Evolutionary conservation across 2,797 vertebrate species (phyloP), one percentile per base, ranked within the genome.

Genomic region (Sebastes minor): DNA sequence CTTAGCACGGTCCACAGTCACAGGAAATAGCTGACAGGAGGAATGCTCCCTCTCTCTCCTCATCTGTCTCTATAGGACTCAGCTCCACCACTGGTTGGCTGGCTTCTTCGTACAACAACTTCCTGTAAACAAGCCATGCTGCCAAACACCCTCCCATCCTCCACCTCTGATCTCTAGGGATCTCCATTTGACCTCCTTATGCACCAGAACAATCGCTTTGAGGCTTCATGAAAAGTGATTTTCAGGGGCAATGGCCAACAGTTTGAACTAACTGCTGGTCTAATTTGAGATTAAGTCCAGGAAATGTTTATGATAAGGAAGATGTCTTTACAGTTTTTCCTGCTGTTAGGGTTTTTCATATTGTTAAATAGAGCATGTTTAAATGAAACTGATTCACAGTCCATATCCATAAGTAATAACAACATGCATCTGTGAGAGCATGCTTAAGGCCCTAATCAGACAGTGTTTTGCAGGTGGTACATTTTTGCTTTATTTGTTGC

Each of bases 21-120:
- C 95, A 96, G 96, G 96, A 96, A 96, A 95, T 96, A 90, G 92
- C 93, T 95, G 95, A 96, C 94, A 94, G 91, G 87, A 95, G 92
- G 95, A 97, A 96, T 96, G 94, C 93, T 87, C 91, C 89, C 86
- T 90, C 90, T 87, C 92, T 92, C 88, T 90, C 90, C 90, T 95
- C 90, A 90, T 94, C 85, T 89, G 91, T 95, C 91, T 95, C 91
- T 88, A 88, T 84, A 92, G 87, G 86, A 90, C 92, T 90, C 86
- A 79, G 85, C 83, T 89, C 70, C 78, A 82, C 84, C 67, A 73
- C 92, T 94, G 88, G 87, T 92, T 94, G 90, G 89, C 87, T 91
- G 85, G 53, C 84, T 94, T 89, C 87, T 94, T 89, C 91, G 92
- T 93, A 94, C 94, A 95, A 95, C 88, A 94, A 88, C 93, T 96